Conservation (phyloP, 2,797 vertebrate genomes). For the Leuciscus waleckii region DNA sequence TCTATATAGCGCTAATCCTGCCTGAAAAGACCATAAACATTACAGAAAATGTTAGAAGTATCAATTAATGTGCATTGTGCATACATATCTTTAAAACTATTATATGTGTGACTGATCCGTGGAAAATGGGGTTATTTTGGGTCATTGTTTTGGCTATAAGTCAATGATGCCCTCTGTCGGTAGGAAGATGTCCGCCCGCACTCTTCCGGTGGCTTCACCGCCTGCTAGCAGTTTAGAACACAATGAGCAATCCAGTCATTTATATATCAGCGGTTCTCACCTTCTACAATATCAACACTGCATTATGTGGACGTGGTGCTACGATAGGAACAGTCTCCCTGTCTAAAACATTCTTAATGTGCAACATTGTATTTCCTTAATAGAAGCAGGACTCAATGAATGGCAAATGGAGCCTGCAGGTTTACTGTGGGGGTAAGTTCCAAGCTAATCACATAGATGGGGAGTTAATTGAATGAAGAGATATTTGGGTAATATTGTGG, state of each 20-base stretch:
- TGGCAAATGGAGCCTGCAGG: neutral
- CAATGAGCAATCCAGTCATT: too few relatives aligned
- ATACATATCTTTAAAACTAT: too few relatives aligned
- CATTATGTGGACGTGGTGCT: neutral
- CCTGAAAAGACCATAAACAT: neutral
- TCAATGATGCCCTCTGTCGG: too few relatives aligned
- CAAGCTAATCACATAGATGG: conserved; percentile 15
- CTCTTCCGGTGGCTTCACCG: neutral
- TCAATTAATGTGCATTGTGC: neutral
- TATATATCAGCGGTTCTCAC: too few relatives aligned
- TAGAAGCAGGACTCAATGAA: conserved; percentile 1
- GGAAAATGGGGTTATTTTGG: too few relatives aligned
- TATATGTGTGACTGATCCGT: too few relatives aligned
- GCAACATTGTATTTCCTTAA: neutral
- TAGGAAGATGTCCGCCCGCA: neutral
- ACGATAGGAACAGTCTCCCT: too few relatives aligned
- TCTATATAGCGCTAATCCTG: neutral
- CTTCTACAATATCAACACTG: neutral
- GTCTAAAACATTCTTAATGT: neutral
- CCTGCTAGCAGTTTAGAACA: too few relatives aligned
- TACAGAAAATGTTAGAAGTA: neutral
- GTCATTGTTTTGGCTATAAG: too few relatives aligned
- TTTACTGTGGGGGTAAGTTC: conserved; percentile 18
- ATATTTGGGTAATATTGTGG: conserved; percentile 20
- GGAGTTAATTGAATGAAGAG: conserved; percentile 21